Base-by-base conservation (phyloP, 2,888 invertebrate genomes). In the Platycheirus rosarum region DNA sequence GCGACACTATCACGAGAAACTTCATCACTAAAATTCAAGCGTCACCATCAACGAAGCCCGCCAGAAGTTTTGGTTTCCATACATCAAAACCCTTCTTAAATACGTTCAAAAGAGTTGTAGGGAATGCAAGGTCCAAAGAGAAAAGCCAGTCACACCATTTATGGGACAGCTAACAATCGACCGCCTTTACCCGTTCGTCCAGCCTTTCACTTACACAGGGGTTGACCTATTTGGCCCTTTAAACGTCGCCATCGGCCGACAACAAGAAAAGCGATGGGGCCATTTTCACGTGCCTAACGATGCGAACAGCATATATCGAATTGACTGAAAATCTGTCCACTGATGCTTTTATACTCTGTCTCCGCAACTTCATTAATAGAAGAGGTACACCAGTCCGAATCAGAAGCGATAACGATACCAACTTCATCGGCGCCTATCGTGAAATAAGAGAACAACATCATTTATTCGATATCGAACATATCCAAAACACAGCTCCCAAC, bases 151-250 rank as follows among this genome's bases (percentile, higher is more conserved):
- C 2, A 46, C 69, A n/a, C 84, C 82, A 2, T 14, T 68, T 9
- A 85, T 84, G 84, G 76, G 66, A 0, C 69, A 79, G 14, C 37
- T 85, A 0, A 75, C 84, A 6, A 4, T 29, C 2, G 78, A 85
- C 18, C 51, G 84, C 0, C 6, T 85, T 1, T 80, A 79, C 2
- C 84, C 79, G 2, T 84, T 51, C 32, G 29, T 80, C 0, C 63
- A 75, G 0, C 76, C 85, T 0, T 85, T 85, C 46, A 49, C 77
- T 2, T 85, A 85, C 20, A 78, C 78, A 1, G 85, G 84, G 1
- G 5, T 85, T 0, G 85, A 85, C 6, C 44, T 23, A 1, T 63
- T 62, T 7, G 63, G 63, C 2, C 74, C 66, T 1, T 11, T 74
- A 4, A 13, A 63, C 1, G 73, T 84, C 4, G 18, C 73, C 0